A percentile compares a stretch with the other conserved stretches of the same genome.
Evolutionary conservation across 1,140 invertebrate genomes (phyloP).

Genomic region (Tribolium castaneum): DNA sequence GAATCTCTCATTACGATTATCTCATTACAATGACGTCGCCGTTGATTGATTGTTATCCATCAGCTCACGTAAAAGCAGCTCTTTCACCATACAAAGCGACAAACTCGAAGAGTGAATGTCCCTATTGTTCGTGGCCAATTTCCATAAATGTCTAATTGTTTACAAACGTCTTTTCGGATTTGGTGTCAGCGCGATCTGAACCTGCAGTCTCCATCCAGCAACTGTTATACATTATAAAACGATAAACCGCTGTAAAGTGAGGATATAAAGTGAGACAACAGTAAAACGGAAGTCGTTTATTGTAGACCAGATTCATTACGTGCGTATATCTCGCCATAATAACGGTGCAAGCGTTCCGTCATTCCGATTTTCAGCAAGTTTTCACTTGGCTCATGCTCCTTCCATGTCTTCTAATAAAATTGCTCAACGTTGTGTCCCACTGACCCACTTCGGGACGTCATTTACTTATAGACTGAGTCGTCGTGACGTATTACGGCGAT

Average conservation of each 20-base stretch:
- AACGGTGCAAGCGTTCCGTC: not conserved
- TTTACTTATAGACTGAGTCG: not conserved
- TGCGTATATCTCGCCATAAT: not conserved
- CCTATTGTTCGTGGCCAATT: not conserved
- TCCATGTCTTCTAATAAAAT: constrained; percentile 29
- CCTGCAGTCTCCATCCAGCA: not conserved
- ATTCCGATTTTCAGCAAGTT: not conserved
- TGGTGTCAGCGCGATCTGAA: not conserved
- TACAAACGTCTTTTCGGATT: not conserved
- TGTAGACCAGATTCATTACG: not conserved
- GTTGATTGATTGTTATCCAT: not conserved
- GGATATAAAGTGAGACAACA: not conserved
- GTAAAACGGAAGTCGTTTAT: not conserved
- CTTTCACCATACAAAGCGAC: not conserved
- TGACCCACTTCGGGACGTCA: constrained; percentile 28
- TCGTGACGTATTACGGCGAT: not conserved
- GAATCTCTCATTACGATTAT: not conserved
- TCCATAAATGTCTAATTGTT: not conserved
- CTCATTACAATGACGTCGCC: not conserved
- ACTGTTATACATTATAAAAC: not conserved
- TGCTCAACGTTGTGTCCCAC: constrained; percentile 29
- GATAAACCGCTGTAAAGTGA: not conserved
- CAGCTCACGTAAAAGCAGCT: not conserved
- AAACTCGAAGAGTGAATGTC: not conserved
- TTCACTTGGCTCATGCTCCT: not conserved